Conservation (phyloP, 2,888 invertebrate species). For the Andricus curvator region DNA sequence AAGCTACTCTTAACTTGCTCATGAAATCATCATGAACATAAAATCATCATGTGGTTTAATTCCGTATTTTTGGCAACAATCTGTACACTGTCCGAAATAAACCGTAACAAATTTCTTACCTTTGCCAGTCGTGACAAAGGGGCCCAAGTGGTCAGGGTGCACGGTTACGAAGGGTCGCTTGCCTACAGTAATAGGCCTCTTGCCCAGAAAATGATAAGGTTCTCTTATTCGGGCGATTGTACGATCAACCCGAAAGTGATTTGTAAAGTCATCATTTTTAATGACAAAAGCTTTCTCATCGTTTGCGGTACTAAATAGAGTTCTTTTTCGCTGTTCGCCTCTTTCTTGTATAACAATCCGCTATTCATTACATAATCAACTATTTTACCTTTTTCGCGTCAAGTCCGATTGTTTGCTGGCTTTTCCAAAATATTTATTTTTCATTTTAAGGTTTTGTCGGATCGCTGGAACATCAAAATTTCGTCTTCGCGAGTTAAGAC, state of each 20-base stretch:
- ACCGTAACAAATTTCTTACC: conserved; percentile 51
- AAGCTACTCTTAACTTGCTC: no score
- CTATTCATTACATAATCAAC: conserved; percentile 28
- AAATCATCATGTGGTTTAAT: conserved; percentile 22
- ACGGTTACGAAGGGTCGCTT: conserved; percentile 54
- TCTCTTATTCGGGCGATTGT: conserved; percentile 17
- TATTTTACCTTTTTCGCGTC: conserved; percentile 32
- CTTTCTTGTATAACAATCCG: conserved; percentile 46
- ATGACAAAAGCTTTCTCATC: conserved; percentile 51
- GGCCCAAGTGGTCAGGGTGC: conserved; percentile 55
- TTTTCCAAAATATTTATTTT: no score
- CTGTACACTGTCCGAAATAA: not conserved
- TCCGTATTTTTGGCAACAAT: conserved; percentile 11
- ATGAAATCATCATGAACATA: no score
- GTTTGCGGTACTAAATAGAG: conserved; percentile 47
- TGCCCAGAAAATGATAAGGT: not conserved
- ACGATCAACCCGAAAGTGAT: conserved; percentile 49
- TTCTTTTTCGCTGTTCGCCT: not conserved
- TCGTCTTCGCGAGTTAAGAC: no score
- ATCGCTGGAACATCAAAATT: no score
- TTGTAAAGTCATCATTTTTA: conserved; percentile 47
- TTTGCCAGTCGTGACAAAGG: conserved; percentile 46
- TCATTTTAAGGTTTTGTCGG: no score
- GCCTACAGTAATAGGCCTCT: conserved; percentile 47
- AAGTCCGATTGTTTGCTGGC: conserved; percentile 5